Conservation (phyloP, 2,113 vertebrate genomes). For the Aegypius monachus region DNA sequence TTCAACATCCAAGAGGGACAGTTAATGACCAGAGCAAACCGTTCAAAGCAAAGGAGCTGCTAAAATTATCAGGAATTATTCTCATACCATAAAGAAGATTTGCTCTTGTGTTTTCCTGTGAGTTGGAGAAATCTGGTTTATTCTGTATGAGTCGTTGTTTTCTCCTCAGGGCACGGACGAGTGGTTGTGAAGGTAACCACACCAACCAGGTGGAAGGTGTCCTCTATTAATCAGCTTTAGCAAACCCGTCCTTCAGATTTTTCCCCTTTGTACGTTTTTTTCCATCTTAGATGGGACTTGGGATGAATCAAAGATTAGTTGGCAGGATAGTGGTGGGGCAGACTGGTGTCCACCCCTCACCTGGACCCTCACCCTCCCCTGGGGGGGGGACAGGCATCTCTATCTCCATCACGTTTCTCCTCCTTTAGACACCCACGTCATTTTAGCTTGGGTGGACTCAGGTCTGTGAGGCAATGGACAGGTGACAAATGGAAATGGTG, state of each 20-base stretch:
- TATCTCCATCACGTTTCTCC: background rate
- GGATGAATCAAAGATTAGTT: background rate
- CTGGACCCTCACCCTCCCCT: background rate
- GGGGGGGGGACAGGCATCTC: background rate
- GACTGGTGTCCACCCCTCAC: background rate
- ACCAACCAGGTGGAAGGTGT: background rate
- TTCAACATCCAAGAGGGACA: background rate
- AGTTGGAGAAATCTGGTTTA: background rate
- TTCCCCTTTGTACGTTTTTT: background rate
- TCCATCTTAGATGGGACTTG: background rate
- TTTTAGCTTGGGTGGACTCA: background rate
- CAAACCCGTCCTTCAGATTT: background rate
- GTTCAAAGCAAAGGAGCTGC: background rate
- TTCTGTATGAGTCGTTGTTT: background rate
- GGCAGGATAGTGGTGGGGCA: background rate
- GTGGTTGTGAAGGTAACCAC: background rate
- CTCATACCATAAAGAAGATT: background rate
- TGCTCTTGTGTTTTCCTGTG: background rate
- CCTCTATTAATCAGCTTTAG: background rate
- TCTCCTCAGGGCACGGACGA: background rate
- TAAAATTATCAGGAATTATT: background rate
- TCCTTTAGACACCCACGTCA: background rate
- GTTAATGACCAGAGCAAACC: background rate
- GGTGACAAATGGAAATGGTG: background rate
- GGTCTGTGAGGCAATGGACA: background rate